Conservation (phyloP, 2,888 invertebrate genomes). For the Polymixis flavicincta region DNA sequence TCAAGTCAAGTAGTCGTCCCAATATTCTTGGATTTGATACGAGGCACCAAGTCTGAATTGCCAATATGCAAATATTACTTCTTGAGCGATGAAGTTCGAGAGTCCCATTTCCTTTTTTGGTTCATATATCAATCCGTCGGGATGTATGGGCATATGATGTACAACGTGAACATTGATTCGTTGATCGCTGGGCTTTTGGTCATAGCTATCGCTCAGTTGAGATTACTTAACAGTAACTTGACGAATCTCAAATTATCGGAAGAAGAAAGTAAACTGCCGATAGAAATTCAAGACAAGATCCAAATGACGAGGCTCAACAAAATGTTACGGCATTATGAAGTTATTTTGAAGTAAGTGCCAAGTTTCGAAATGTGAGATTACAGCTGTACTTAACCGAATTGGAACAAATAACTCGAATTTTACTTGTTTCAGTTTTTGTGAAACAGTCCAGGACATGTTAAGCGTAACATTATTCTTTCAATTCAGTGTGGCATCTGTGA, state of each 20-base stretch:
- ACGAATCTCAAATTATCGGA: slow-evolving; percentile 68
- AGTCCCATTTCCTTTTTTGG: slow-evolving; percentile 74
- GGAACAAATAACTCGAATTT: not conserved
- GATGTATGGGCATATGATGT: slow-evolving; percentile 82
- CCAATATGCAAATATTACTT: slow-evolving; percentile 85
- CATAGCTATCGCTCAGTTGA: slow-evolving; percentile 77
- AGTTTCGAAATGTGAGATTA: not conserved
- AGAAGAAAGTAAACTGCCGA: slow-evolving; percentile 48
- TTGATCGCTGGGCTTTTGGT: slow-evolving; percentile 79
- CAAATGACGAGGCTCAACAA: slow-evolving; percentile 65
- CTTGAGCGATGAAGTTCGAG: slow-evolving; percentile 73
- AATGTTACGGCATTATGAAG: slow-evolving; percentile 76
- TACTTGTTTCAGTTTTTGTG: slow-evolving; percentile 76
- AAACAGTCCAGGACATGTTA: slow-evolving; percentile 73
- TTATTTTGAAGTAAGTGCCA: slow-evolving; percentile 75
- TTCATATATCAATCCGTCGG: slow-evolving; percentile 80
- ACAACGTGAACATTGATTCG: slow-evolving; percentile 79
- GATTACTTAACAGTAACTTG: slow-evolving; percentile 75
- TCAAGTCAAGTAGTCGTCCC: slow-evolving; percentile 72
- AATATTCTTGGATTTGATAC: slow-evolving; percentile 71
- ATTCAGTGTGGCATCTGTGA: slow-evolving; percentile 77
- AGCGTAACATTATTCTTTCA: slow-evolving; percentile 78
- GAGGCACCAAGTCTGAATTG: slow-evolving; percentile 71
- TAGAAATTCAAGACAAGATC: slow-evolving; percentile 52
- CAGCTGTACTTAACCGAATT: not conserved